Evolutionary conservation across 2,888 invertebrate species (phyloP).

Genomic region (Strigamia crassipes): DNA sequence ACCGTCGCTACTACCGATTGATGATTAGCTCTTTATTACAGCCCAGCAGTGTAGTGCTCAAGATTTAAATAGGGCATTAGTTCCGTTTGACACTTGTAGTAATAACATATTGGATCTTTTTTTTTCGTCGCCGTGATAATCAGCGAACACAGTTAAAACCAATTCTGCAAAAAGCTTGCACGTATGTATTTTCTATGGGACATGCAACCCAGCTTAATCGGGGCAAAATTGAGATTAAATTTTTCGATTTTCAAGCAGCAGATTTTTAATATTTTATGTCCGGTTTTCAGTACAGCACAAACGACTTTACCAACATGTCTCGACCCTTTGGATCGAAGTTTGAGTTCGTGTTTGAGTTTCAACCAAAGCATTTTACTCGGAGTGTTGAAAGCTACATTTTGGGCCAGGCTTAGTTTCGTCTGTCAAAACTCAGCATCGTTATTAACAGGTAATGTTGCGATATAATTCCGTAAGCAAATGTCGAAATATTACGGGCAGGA

Average conservation of each 20-base stretch:
- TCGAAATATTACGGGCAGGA: too few relatives aligned
- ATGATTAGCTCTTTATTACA: too few relatives aligned
- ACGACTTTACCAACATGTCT: background rate
- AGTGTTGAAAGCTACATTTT: background rate
- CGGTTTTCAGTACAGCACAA: background rate
- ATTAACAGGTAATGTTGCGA: background rate
- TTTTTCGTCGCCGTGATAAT: background rate
- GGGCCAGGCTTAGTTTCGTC: background rate
- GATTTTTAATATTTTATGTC: background rate
- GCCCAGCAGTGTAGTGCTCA: background rate
- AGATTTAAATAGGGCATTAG: background rate
- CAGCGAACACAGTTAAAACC: conserved; percentile 1
- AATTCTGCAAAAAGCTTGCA: background rate
- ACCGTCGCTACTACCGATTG: too few relatives aligned
- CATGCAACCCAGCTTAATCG: too few relatives aligned
- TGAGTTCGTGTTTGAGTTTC: background rate
- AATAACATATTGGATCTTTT: background rate
- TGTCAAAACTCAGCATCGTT: background rate
- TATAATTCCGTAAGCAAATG: too few relatives aligned
- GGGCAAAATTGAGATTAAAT: too few relatives aligned
- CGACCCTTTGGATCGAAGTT: background rate
- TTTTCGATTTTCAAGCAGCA: too few relatives aligned
- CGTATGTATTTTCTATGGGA: background rate
- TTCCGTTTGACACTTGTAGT: background rate
- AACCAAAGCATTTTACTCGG: background rate